Evolutionary conservation across 2,888 invertebrate genomes (phyloP).

Genomic region (Nipponacmea schrenckii): DNA sequence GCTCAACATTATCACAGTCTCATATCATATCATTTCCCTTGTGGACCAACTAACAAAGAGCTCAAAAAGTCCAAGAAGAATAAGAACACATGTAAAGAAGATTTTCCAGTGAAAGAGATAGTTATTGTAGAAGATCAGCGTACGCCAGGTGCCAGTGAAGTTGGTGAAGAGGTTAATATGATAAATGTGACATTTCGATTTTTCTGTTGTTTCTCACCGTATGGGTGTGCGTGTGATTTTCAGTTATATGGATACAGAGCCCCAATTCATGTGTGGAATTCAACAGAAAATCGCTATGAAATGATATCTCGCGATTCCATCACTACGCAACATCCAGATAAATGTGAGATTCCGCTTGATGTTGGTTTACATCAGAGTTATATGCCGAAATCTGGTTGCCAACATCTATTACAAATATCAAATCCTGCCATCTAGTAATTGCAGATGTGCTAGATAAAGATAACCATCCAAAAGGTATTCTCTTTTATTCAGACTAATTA

Average conservation of each 20-base stretch:
- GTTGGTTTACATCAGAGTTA: slow-evolving; percentile 4
- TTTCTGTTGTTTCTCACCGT: slow-evolving; percentile 1
- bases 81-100: background rate
- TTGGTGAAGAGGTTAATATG: background rate
- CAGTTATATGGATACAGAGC: background rate
- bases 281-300: background rate
- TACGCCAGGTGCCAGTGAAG: background rate
- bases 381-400: background rate
- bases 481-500: too few relatives aligned
- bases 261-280: background rate
- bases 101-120: slow-evolving; percentile 1
- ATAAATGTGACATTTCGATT: background rate
- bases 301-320: background rate
- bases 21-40: slow-evolving; percentile 1
- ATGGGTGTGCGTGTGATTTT: slow-evolving; percentile 3
- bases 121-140: background rate
- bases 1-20: slow-evolving; percentile 1
- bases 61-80: background rate
- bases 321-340: background rate
- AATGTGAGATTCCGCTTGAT: background rate
- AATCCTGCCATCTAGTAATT: too few relatives aligned
- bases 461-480: too few relatives aligned
- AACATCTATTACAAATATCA: background rate
- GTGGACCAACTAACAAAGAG: background rate
- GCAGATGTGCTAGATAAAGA: too few relatives aligned